Evolutionary conservation across 2,797 vertebrate species (phyloP).

Genomic region (Melanotaenia trifasciata): DNA sequence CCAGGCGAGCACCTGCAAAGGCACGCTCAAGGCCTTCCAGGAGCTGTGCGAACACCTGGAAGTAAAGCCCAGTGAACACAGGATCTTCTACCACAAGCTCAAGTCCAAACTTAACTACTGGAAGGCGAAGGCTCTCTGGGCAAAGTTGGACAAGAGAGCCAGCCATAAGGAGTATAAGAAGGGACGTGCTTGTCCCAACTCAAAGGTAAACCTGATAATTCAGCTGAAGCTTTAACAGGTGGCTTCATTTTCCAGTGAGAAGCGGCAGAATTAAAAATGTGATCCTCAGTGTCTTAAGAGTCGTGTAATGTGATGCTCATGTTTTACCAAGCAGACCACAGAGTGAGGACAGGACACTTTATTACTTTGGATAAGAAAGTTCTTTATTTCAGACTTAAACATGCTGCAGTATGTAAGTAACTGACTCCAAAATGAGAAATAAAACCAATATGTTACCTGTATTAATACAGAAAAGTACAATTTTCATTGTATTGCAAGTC

Average conservation of each 20-base stretch:
- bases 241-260: constrained; percentile 9
- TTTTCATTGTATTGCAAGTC: too few species aligned
- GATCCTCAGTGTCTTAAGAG: constrained; percentile 11
- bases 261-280: constrained; percentile 15
- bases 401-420: not conserved
- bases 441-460: not conserved
- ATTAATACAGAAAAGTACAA: too few species aligned
- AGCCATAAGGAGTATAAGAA: constrained; percentile 98
- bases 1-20: constrained; percentile 94
- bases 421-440: not conserved
- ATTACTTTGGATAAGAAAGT: not conserved
- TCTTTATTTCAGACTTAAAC: not conserved
- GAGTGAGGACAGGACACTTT: not conserved
- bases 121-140: constrained; percentile 99
- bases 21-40: constrained; percentile 95
- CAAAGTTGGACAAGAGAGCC: constrained; percentile 95
- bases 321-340: constrained; percentile 12
- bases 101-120: constrained; percentile 99
- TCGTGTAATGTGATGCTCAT: constrained; percentile 31
- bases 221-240: not conserved
- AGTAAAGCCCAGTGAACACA: constrained; percentile 91
- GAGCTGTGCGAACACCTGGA: constrained; percentile 95
- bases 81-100: constrained; percentile 96
- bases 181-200: constrained; percentile 92
- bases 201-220: constrained; percentile 85